A percentile compares a stretch with the other conserved stretches of the same genome.
Conservation (phyloP, 35 echinoderm and acorn worm species). For the Heliocidaris erythrogramma region DNA sequence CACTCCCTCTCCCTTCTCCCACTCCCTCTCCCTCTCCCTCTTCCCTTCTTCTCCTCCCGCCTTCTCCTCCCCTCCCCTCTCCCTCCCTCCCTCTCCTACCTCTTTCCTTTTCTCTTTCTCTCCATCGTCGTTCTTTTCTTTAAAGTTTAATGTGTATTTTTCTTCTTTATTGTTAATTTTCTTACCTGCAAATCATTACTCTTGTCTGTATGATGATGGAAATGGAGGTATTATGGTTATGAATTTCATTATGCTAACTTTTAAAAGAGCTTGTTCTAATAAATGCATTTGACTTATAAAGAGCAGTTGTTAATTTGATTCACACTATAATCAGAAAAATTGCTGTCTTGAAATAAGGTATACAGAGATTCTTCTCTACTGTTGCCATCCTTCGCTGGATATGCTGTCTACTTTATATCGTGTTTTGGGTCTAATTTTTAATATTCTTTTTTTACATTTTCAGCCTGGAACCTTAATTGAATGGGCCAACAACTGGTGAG, state of each 20-base stretch:
- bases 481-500: constrained; percentile 98
- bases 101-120: too few species aligned
- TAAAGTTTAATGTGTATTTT: not conserved
- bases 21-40: not conserved
- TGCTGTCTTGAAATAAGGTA: not conserved
- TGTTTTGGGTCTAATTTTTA: not conserved
- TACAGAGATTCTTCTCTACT: not conserved
- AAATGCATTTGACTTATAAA: too few species aligned
- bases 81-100: too few species aligned
- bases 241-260: too few species aligned
- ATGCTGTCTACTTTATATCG: not conserved
- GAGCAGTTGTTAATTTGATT: too few species aligned
- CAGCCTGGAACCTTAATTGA: constrained; percentile 96
- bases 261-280: too few species aligned
- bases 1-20: not conserved
- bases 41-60: not conserved
- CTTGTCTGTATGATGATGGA: too few species aligned
- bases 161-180: not conserved
- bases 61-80: not conserved
- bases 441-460: not conserved
- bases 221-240: not conserved
- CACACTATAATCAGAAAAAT: not conserved
- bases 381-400: not conserved
- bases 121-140: too few species aligned
- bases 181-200: too few species aligned